phyloP scores from a whole-genome alignment of 2,797 vertebrate species.

The Morus bassanus region DNA sequence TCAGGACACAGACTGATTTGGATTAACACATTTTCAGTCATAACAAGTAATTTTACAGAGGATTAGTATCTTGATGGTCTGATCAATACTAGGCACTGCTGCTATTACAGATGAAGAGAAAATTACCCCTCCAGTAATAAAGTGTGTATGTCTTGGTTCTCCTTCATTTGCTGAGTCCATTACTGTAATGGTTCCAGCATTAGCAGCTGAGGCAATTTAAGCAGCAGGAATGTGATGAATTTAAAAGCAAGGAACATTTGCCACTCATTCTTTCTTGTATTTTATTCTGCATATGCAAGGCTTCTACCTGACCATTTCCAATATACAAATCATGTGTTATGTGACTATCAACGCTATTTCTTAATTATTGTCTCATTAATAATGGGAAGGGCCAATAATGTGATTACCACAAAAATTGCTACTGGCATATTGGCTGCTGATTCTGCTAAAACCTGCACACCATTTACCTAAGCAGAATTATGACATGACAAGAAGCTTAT shows the following conservation, averaged over 20 bases:
- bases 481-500: slow-evolving; percentile 84
- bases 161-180: slow-evolving; percentile 98
- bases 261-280: slow-evolving; percentile 57
- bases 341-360: slow-evolving; percentile 83
- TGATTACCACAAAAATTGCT: slow-evolving; percentile 80
- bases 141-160: slow-evolving; percentile 91
- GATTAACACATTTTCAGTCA: slow-evolving; percentile 89
- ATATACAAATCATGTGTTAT: slow-evolving; percentile 77
- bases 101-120: slow-evolving; percentile 97
- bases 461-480: slow-evolving; percentile 81
- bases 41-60: slow-evolving; percentile 96
- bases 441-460: slow-evolving; percentile 81
- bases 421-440: slow-evolving; percentile 83
- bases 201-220: slow-evolving; percentile 92
- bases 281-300: slow-evolving; percentile 50
- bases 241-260: slow-evolving; percentile 70
- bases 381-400: slow-evolving; percentile 79
- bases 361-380: slow-evolving; percentile 92
- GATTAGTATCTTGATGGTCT: slow-evolving; percentile 98
- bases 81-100: slow-evolving; percentile 93
- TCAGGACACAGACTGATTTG: slow-evolving; percentile 74
- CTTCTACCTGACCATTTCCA: slow-evolving; percentile 54
- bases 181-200: slow-evolving; percentile 96
- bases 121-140: slow-evolving; percentile 98
- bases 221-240: slow-evolving; percentile 75